Conservation (phyloP, 2,113 vertebrate species). For the Muntiacus reevesi region DNA sequence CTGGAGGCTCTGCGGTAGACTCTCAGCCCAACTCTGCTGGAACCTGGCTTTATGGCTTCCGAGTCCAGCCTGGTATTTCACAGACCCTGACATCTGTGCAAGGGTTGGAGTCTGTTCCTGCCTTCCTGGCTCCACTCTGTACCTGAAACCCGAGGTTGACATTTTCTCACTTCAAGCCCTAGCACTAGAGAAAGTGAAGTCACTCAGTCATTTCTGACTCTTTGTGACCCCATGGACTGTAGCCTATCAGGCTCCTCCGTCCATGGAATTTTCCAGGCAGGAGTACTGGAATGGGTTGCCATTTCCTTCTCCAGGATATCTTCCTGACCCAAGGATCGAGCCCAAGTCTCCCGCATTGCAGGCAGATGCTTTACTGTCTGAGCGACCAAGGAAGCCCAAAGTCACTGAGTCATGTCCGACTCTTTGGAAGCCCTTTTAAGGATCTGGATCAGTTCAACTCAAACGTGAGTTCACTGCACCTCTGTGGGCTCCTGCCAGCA, state of each 20-base stretch:
- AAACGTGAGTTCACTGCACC: not conserved
- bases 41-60: not conserved
- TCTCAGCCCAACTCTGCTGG: not conserved
- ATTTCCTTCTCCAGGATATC: not conserved
- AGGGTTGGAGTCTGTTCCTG: not conserved
- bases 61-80: not conserved
- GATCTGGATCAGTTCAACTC: not conserved
- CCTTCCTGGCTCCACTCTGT: not conserved
- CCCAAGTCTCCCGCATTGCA: fast-evolving
- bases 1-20: not conserved
- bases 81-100: not conserved
- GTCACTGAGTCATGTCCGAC: fast-evolving
- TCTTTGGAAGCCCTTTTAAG: not conserved
- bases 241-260: not conserved
- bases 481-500: not conserved
- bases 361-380: not conserved
- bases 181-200: not conserved
- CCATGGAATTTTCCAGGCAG: not conserved
- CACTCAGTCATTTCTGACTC: not conserved
- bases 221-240: not conserved
- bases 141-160: too few species aligned
- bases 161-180: not conserved
- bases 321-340: not conserved
- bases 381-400: not conserved
- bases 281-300: not conserved